Evolutionary conservation across 2,113 vertebrate species (phyloP).

Genomic region (Bothrops jararaca): DNA sequence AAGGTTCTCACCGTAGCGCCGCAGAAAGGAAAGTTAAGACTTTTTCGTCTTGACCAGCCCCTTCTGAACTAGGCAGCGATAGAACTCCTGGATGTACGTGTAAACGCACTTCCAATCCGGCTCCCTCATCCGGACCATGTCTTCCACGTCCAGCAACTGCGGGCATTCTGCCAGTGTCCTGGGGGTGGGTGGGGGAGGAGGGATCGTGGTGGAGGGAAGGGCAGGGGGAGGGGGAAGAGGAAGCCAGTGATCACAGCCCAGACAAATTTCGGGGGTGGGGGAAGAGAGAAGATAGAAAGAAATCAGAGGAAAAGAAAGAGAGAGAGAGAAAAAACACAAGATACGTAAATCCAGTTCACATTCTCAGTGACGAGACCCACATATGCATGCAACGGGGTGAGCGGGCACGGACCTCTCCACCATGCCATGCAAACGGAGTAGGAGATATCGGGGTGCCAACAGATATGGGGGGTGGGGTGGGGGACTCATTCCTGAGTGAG

Average conservation of each 20-base stretch:
- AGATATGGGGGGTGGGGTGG: not conserved
- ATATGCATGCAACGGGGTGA: conserved; percentile 64
- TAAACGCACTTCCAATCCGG: conserved; percentile 99
- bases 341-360: conserved; percentile 73
- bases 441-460: not conserved
- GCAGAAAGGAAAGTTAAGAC: conserved; percentile 79
- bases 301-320: conserved; percentile 39
- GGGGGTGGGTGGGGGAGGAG: conserved; percentile 65
- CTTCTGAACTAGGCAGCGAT: conserved; percentile 98
- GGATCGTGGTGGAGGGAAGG: conserved; percentile 53
- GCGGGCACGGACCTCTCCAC: conserved; percentile 44
- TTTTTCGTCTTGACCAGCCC: conserved; percentile 99
- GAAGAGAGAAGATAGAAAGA: conserved; percentile 50
- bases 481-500: conserved; percentile 52
- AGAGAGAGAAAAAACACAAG: conserved; percentile 58
- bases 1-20: conserved; percentile 76
- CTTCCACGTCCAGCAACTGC: conserved; percentile 97
- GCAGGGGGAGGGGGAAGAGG: conserved; percentile 50
- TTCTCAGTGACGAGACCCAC: conserved; percentile 63
- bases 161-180: conserved; percentile 97
- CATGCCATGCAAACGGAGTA: conserved; percentile 49
- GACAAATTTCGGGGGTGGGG: conserved; percentile 39
- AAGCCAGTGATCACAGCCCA: conserved; percentile 78
- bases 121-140: conserved; percentile 99
- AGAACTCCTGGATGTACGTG: conserved; percentile 99